These are phyloP conservation scores for Caenorhabditis wallacei DNA, from an alignment of 2,888 invertebrate species.

Conservation along the genomic window DNA sequence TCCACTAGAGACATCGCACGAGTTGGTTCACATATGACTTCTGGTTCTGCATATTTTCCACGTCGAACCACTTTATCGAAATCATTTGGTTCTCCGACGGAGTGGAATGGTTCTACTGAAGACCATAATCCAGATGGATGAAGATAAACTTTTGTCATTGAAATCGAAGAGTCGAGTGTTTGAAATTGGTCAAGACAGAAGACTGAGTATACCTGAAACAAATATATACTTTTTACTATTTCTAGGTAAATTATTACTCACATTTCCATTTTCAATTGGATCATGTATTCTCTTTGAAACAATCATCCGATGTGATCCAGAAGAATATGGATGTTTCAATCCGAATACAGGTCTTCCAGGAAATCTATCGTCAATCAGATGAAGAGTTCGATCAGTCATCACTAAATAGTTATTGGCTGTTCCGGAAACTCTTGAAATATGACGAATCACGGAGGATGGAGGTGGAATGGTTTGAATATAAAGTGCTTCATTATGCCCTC, in stretches of 20 bases:
- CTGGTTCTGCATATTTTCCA: constrained; percentile 31
- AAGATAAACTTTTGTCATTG: constrained; percentile 39
- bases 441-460: constrained; percentile 22
- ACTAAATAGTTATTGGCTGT: constrained; percentile 52
- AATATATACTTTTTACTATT: not conserved
- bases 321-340: constrained; percentile 56
- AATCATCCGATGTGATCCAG: constrained; percentile 51
- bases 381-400: constrained; percentile 59
- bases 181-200: constrained; percentile 51
- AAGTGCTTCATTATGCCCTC: constrained; percentile 22
- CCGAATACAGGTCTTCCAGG: constrained; percentile 56
- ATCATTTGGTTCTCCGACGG: constrained; percentile 22
- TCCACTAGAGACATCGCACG: constrained; percentile 55
- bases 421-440: constrained; percentile 39
- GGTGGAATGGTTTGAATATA: constrained; percentile 36
- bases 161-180: constrained; percentile 16
- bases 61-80: constrained; percentile 28
- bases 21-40: constrained; percentile 36
- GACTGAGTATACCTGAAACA: constrained; percentile 39
- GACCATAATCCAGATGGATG: constrained; percentile 55
- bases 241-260: not conserved
- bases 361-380: constrained; percentile 72
- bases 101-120: constrained; percentile 16
- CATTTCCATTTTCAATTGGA: constrained; percentile 24
- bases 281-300: not conserved